phyloP scores from a whole-genome alignment of 1,140 invertebrate species.

The Eumaeus atala region DNA sequence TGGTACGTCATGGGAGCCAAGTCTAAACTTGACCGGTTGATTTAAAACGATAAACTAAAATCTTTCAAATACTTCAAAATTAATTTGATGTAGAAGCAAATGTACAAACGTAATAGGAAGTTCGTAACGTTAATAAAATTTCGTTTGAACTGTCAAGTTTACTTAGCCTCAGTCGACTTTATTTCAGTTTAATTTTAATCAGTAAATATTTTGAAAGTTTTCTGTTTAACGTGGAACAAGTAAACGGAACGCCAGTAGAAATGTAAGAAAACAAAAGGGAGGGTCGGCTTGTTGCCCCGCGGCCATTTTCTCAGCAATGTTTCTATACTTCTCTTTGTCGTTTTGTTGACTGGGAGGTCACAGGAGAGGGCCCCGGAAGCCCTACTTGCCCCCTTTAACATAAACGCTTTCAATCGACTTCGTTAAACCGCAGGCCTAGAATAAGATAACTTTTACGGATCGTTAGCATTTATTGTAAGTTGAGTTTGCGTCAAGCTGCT shows the following conservation, averaged over 20 bases:
- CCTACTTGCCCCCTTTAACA: conserved; percentile 53
- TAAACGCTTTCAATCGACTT: conserved; percentile 47
- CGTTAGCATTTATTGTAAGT: conserved; percentile 32
- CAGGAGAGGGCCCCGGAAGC: conserved; percentile 40
- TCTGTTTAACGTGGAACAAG: conserved; percentile 29
- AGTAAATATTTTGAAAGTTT: too few species aligned
- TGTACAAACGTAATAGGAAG: too few species aligned
- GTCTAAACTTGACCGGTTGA: too few species aligned
- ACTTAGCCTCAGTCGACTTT: too few species aligned
- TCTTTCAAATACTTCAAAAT: too few species aligned
- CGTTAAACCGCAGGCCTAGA: conserved; percentile 43
- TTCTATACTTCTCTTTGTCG: conserved; percentile 52
- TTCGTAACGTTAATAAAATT: too few species aligned
- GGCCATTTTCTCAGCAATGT: conserved; percentile 64
- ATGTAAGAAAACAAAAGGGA: conserved; percentile 58
- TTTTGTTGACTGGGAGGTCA: conserved; percentile 48
- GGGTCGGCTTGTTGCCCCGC: conserved; percentile 44
- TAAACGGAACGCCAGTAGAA: conserved; percentile 31
- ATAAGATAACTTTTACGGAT: conserved; percentile 55
- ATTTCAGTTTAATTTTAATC: too few species aligned
- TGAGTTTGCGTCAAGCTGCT: conserved; percentile 5
- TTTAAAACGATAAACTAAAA: too few species aligned
- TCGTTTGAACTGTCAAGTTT: too few species aligned
- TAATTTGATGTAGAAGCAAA: too few species aligned
- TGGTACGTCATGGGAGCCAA: too few species aligned